phyloP scores from a whole-genome alignment of 2,113 vertebrate genomes.

The Odocoileus virginianus region DNA sequence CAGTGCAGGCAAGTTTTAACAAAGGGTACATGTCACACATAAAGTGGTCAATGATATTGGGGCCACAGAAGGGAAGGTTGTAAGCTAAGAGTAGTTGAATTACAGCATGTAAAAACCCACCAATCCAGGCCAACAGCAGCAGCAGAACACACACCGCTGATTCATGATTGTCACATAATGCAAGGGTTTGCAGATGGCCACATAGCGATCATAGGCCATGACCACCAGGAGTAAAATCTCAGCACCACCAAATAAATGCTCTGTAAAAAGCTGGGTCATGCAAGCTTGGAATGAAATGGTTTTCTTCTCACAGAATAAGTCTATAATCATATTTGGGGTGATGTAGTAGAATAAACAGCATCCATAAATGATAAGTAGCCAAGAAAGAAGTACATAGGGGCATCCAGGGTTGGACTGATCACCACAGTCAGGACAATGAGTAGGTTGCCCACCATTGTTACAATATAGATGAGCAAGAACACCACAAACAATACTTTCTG shows the following conservation, averaged over 20 bases:
- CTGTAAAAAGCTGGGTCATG: slow-evolving; percentile 51
- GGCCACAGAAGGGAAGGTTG: slow-evolving; percentile 58
- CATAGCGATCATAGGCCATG: slow-evolving; percentile 49
- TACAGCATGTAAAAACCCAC: slow-evolving; percentile 19
- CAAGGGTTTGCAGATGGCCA: slow-evolving; percentile 62
- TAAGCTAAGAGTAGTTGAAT: slow-evolving; percentile 20
- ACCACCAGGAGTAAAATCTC: slow-evolving; percentile 52
- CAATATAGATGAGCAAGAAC: slow-evolving; percentile 47
- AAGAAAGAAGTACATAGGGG: slow-evolving; percentile 65
- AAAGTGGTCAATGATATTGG: slow-evolving; percentile 39
- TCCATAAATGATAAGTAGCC: slow-evolving; percentile 56
- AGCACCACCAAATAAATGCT: slow-evolving; percentile 58
- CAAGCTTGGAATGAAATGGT: slow-evolving; percentile 53
- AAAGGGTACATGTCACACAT: neutral
- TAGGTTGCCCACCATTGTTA: slow-evolving; percentile 43
- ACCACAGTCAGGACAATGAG: slow-evolving; percentile 43
- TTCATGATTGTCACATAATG: slow-evolving; percentile 55
- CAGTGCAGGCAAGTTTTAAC: neutral
- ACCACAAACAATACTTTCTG: slow-evolving; percentile 56
- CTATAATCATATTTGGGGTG: neutral
- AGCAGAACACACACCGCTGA: neutral
- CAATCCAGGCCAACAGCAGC: neutral
- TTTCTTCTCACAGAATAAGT: slow-evolving; percentile 48
- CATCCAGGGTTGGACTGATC: slow-evolving; percentile 13
- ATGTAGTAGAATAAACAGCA: slow-evolving; percentile 32